Evolutionary conservation across 2,113 vertebrate genomes (phyloP).

Genomic region (Lipotes vexillifer): DNA sequence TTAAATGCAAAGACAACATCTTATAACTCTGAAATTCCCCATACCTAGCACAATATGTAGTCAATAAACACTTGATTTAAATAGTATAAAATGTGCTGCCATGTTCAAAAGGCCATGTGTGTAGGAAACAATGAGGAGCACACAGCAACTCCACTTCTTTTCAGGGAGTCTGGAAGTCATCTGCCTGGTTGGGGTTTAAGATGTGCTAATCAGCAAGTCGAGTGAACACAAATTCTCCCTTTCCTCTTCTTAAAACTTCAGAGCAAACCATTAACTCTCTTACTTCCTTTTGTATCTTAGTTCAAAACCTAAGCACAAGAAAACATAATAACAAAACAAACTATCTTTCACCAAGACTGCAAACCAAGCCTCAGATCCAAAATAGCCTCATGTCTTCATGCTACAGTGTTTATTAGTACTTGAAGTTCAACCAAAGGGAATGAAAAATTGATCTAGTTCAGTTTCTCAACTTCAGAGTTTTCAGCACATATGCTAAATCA

Average conservation of each 20-base stretch:
- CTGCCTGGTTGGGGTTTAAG: neutral
- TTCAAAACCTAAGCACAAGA: neutral
- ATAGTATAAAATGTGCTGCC: neutral
- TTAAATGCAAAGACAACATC: conserved; percentile 14
- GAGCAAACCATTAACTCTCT: neutral
- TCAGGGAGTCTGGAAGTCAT: conserved; percentile 29
- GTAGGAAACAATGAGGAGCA: conserved; percentile 7
- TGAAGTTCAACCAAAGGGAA: conserved; percentile 15
- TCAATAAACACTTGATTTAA: conserved; percentile 43
- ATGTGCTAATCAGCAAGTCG: neutral
- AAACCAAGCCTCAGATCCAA: neutral
- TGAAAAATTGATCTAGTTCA: conserved; percentile 34
- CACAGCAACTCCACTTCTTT: neutral
- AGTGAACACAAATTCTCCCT: neutral
- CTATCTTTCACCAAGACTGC: conserved; percentile 5
- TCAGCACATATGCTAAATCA: conserved; percentile 19
- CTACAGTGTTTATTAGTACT: conserved; percentile 26
- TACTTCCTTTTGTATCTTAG: neutral
- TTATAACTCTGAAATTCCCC: neutral
- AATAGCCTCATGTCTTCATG: neutral
- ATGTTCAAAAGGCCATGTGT: neutral
- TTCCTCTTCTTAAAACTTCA: conserved; percentile 34
- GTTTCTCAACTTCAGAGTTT: conserved; percentile 37
- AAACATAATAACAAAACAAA: conserved; percentile 15
- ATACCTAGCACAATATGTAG: neutral